phyloP scores from a whole-genome alignment of 2,888 invertebrate species.

The Phortica okadai region DNA sequence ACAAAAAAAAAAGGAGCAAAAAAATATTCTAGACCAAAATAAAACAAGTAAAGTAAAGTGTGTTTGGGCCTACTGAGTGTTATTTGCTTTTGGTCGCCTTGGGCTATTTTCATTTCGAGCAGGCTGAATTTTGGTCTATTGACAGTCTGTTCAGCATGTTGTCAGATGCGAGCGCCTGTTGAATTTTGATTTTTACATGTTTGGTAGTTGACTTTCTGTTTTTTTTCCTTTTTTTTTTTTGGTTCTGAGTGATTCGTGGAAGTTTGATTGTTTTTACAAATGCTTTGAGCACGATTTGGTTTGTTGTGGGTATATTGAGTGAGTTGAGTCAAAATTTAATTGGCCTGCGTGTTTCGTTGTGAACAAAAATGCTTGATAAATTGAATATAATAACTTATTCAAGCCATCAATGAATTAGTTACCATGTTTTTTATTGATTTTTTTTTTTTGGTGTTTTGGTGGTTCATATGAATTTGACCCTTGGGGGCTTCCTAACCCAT shows the following conservation, averaged over 20 bases:
- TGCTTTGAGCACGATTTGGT: background rate
- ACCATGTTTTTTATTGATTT: too few relatives aligned
- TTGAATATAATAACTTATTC: too few relatives aligned
- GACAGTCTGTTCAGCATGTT: background rate
- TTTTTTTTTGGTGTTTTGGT: too few relatives aligned
- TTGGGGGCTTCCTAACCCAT: too few relatives aligned
- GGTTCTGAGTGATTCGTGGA: background rate
- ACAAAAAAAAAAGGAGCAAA: background rate
- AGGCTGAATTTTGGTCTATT: background rate
- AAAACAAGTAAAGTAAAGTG: background rate
- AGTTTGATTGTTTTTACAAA: constrained; percentile 13
- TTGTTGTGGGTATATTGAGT: too few relatives aligned
- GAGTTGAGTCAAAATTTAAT: too few relatives aligned
- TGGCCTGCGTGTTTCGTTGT: too few relatives aligned
- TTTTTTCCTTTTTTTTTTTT: background rate
- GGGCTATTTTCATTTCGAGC: background rate
- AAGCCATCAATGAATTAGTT: too few relatives aligned
- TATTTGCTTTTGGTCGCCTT: background rate
- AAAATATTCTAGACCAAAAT: background rate
- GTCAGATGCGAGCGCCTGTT: background rate
- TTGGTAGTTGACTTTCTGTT: background rate
- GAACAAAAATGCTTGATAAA: too few relatives aligned
- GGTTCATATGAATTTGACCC: too few relatives aligned
- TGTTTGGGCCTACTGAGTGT: background rate
- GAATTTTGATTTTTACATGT: constrained; percentile 7